Conservation (phyloP, 2,888 invertebrate genomes). For the Callimorpha dominula region DNA sequence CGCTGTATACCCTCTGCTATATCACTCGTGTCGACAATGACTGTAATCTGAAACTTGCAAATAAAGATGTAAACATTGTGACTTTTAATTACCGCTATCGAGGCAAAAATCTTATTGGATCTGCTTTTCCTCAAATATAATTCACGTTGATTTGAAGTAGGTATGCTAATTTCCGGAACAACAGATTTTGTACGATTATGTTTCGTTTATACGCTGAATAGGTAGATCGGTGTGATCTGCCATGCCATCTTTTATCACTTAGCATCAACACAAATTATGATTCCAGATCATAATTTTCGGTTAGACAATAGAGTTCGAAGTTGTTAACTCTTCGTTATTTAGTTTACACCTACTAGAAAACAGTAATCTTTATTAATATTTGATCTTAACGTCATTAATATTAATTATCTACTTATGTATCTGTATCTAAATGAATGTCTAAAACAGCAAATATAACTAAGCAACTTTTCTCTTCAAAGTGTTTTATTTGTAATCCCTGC, state of each 20-base stretch:
- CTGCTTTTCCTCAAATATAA: conserved; percentile 93
- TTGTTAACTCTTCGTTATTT: background rate
- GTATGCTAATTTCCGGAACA: background rate
- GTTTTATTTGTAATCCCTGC: background rate
- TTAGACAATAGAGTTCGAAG: background rate
- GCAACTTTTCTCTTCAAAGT: background rate
- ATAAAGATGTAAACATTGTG: conserved; percentile 90
- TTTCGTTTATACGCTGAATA: background rate
- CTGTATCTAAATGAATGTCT: background rate
- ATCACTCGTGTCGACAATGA: conserved; percentile 90
- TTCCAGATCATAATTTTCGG: too few relatives aligned
- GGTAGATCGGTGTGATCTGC: background rate
- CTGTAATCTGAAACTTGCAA: conserved; percentile 91
- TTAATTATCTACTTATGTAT: background rate
- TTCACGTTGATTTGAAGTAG: background rate
- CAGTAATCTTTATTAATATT: background rate
- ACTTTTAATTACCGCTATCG: conserved; percentile 91
- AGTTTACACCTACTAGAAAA: background rate
- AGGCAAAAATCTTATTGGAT: conserved; percentile 93
- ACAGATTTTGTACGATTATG: background rate
- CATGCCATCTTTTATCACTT: background rate
- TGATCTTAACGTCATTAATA: background rate
- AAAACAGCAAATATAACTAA: background rate
- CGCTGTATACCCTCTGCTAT: conserved; percentile 95
- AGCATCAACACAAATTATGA: too few relatives aligned